Base-by-base conservation (phyloP, 2,797 vertebrate genomes). In the Ataeniobius toweri region DNA sequence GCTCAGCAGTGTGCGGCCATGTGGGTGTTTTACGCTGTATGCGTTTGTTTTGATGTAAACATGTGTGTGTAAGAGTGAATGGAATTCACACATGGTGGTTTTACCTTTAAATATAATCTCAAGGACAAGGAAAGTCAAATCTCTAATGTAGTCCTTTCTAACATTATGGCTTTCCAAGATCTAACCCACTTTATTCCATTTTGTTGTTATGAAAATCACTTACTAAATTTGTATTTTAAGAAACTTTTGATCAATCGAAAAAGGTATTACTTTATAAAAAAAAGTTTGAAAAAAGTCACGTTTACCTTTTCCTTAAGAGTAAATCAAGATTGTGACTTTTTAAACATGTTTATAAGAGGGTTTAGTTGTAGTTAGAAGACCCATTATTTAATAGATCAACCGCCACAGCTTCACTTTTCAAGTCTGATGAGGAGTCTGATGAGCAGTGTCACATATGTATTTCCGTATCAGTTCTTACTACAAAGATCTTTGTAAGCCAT, bases 41-140 rank as follows among this genome's bases (percentile, higher is more conserved):
- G 53, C 36, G 3, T 87, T 84, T 92, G 89, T 91, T 90, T 91
- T 58, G 80, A 87, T 77, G 86, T 91, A 89, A 91, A 89, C 86
- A 86, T 5, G 55, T 1, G 74, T 41, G 55, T 68, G 73, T 83
- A 61, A 53, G 71, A 77, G 71, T 55, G 76, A 78, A 46, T 31
- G 58, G 55, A 77, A 75, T 77, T 58, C 4, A 6, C 79, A 76
- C 75, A 88, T 81, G 79, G 8, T 70, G 83, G 86, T 73, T 80
- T 67, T 83, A 86, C 88, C 88, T 93, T 89, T 83, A 83, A 84
- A 84, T 76, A 67, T 77, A 80, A 76, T n/a, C 61, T 75, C 67
- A 91, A 91, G 85, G 88, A 76, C 88, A 48, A 53, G 16, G 79
- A 14, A 36, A 76, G 78, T 65, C 67, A 70, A 20, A 76, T 55